Base-by-base conservation (phyloP, 2,888 invertebrate genomes). In the Drosophila acutilabella region DNA sequence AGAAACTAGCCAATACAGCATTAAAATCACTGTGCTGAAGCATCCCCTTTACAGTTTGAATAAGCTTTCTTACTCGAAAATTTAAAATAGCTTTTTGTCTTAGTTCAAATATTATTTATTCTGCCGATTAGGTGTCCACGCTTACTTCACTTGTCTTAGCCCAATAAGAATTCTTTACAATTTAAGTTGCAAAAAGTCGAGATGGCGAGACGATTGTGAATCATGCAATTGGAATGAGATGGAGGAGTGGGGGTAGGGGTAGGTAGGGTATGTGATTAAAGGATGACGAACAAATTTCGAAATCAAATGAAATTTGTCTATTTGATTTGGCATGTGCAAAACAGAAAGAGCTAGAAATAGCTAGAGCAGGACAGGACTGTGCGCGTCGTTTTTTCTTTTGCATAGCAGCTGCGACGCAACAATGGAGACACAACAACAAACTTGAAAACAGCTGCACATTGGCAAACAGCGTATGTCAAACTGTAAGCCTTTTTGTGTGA, bases 371-470 rank as follows among this genome's bases (percentile, higher is more conserved):
- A 18, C n/a, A n/a, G 60, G 7, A 30, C n/a, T 42, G 26, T 42
- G 23, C 38, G 50, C 13, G 30, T 30, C 8, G 30, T 8, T 23
- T 6, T 58, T 66, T 56, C 50, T 73, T 59, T 40, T 52, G 62
- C 42, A 60, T 53, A 71, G 83, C 81, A 83, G 82, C 87, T 88
- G 82, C 87, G 81, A 70, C 53, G 80, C 23, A 23, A 23, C 23
- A 71, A 75, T 64, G 57, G 50, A 67, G 45, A 51, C 30, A 38
- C 59, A 48, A 38, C 56, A 52, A 67, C 60, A 78, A 77, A 67
- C 71, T 71, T 64, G 56, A 87, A 82, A 82, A 89, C 82, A 82
- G 82, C 89, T 82, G 82, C 89, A 83, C 65, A 64, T 30, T 54
- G 56, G 38, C 45, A 50, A 47, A 47, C 69, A 68, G 45, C 41